phyloP scores from a whole-genome alignment of 2,888 invertebrate genomes.

The Oscheius myriophilus region DNA sequence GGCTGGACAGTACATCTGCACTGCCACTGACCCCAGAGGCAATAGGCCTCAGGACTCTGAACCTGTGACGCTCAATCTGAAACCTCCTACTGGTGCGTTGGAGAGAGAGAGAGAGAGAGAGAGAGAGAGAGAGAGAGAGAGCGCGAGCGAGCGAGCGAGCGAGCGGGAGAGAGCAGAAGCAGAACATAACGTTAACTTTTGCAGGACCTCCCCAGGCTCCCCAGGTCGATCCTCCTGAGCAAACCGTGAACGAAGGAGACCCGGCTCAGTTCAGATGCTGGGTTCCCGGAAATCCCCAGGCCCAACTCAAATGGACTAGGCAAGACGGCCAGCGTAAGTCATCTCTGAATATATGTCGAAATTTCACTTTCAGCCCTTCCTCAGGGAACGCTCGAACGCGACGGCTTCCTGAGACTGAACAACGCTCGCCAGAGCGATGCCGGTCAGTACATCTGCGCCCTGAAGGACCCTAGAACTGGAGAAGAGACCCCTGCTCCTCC shows the following conservation, averaged over 20 bases:
- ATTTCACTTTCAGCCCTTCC: constrained; percentile 70
- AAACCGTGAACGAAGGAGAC: constrained; percentile 79
- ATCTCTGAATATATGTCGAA: neutral
- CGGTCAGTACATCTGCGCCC: constrained; percentile 86
- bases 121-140: neutral
- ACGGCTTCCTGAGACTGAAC: constrained; percentile 82
- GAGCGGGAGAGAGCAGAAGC: neutral
- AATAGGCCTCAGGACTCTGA: constrained; percentile 58
- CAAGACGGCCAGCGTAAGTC: constrained; percentile 57
- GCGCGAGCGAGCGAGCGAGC: neutral
- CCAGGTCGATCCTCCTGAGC: constrained; percentile 76
- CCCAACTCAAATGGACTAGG: constrained; percentile 77
- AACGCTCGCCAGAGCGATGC: constrained; percentile 80
- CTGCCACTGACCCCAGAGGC: constrained; percentile 75
- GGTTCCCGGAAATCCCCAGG: constrained; percentile 75
- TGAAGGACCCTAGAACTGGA: constrained; percentile 73
- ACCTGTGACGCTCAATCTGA: constrained; percentile 42
- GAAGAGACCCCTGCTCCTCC: constrained; percentile 68
- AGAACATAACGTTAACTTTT: neutral
- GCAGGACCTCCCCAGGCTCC: constrained; percentile 33
- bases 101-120: neutral
- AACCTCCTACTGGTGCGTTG: constrained; percentile 31
- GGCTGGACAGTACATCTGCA: constrained; percentile 85
- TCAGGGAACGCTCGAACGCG: constrained; percentile 75
- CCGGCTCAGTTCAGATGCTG: constrained; percentile 81